phyloP scores from a whole-genome alignment of 2,888 invertebrate genomes.

The Aradus depressus region DNA sequence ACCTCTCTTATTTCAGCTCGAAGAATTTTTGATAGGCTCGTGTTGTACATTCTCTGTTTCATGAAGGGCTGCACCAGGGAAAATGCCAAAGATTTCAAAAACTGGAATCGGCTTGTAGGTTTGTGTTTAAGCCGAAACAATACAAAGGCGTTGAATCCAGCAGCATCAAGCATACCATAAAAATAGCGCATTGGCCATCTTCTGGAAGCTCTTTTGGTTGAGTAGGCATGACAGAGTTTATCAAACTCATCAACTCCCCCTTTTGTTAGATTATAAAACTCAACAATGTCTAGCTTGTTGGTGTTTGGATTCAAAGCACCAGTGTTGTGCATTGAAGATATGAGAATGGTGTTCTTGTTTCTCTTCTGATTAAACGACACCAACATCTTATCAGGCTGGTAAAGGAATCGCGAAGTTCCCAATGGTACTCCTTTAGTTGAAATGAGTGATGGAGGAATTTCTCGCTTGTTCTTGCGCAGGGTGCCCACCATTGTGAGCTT shows the following conservation, averaged over 20 bases:
- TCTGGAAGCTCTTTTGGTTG: constrained; percentile 2
- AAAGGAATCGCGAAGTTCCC: constrained; percentile 10
- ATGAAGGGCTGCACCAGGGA: too few relatives aligned
- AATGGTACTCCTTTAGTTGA: not conserved
- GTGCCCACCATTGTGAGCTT: constrained; percentile 27
- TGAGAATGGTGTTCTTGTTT: constrained; percentile 8
- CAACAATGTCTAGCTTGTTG: constrained; percentile 9
- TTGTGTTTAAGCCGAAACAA: too few relatives aligned
- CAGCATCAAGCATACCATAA: constrained; percentile 12
- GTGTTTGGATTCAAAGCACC: not conserved
- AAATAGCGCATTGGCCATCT: constrained; percentile 16
- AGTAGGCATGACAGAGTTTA: constrained; percentile 7
- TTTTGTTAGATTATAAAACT: constrained; percentile 6
- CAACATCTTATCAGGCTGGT: constrained; percentile 12
- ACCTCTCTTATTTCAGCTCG: too few relatives aligned
- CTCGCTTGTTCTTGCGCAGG: constrained; percentile 30
- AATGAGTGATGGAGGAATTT: constrained; percentile 30
- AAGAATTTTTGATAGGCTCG: too few relatives aligned
- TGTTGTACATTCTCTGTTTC: too few relatives aligned
- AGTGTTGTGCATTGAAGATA: constrained; percentile 14
- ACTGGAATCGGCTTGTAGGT: too few relatives aligned
- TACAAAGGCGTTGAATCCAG: constrained; percentile 10
- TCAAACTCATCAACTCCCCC: constrained; percentile 14
- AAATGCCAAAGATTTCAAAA: too few relatives aligned
- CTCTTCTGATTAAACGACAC: constrained; percentile 1